Conservation (phyloP, 2,797 vertebrate genomes). For the Harpagifer antarcticus region DNA sequence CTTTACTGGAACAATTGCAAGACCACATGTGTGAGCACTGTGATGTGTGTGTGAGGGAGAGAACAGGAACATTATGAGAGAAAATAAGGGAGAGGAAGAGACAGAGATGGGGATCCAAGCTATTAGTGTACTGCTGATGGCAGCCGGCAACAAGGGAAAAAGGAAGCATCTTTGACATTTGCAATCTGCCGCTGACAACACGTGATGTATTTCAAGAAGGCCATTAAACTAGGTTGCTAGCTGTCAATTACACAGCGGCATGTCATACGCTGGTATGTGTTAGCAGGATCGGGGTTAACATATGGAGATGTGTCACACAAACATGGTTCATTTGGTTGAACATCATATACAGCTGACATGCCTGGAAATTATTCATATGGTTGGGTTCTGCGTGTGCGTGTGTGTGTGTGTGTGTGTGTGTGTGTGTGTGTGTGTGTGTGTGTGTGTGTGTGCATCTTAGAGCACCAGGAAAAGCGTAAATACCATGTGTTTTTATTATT, state of each 20-base stretch:
- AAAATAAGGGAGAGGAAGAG: constrained; percentile 5
- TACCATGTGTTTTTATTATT: not conserved
- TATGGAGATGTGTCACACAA: constrained; percentile 27
- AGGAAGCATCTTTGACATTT: constrained; percentile 68
- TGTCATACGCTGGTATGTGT: constrained; percentile 38
- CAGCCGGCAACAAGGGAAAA: constrained; percentile 54
- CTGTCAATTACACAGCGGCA: constrained; percentile 34
- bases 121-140: constrained; percentile 43
- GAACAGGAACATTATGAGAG: not conserved
- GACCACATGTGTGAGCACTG: constrained; percentile 37
- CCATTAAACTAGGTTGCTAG: constrained; percentile 44
- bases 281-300: constrained; percentile 45
- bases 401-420: not conserved
- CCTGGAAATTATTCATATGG: not conserved
- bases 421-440: not conserved
- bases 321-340: constrained; percentile 36
- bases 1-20: constrained; percentile 39
- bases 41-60: constrained; percentile 4
- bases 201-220: constrained; percentile 40
- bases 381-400: not conserved
- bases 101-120: not conserved
- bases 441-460: not conserved
- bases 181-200: constrained; percentile 67
- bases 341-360: constrained; percentile 33
- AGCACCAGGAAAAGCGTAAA: no score